These are phyloP conservation scores for Melitaea cinxia DNA, from an alignment of 1,140 invertebrate genomes.

Conservation along the genomic window DNA sequence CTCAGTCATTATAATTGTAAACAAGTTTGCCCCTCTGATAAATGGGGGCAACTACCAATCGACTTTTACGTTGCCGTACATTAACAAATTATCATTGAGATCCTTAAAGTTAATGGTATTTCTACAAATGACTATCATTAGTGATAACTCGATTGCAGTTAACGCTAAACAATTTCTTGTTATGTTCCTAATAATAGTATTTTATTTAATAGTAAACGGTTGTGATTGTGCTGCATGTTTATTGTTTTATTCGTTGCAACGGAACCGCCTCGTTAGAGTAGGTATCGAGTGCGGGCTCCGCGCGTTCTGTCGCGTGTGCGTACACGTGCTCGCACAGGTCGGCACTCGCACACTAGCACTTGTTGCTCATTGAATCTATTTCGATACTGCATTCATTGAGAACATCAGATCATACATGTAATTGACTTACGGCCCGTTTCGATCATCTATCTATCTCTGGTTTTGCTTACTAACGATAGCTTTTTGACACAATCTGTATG, in stretches of 20 bases:
- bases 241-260: neutral
- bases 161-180: neutral
- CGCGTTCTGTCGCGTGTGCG: neutral
- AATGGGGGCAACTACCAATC: too few relatives aligned
- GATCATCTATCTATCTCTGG: neutral
- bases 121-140: neutral
- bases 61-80: neutral
- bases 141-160: neutral
- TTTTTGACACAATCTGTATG: too few relatives aligned
- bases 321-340: neutral
- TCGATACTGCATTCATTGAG: too few relatives aligned
- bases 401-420: neutral
- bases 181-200: neutral
- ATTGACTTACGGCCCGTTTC: neutral
- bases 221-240: neutral
- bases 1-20: constrained; percentile 1
- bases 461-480: too few relatives aligned
- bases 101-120: neutral
- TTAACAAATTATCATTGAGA: neutral
- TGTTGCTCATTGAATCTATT: neutral
- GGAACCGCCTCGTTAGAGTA: neutral
- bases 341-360: neutral
- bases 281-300: neutral
- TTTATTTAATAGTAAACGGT: neutral
- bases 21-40: neutral